Percentiles rank a stretch among this genome's conserved stretches.
Evolutionary conservation across 2,888 invertebrate species (phyloP).

Genomic region (Cephalotes varians): DNA sequence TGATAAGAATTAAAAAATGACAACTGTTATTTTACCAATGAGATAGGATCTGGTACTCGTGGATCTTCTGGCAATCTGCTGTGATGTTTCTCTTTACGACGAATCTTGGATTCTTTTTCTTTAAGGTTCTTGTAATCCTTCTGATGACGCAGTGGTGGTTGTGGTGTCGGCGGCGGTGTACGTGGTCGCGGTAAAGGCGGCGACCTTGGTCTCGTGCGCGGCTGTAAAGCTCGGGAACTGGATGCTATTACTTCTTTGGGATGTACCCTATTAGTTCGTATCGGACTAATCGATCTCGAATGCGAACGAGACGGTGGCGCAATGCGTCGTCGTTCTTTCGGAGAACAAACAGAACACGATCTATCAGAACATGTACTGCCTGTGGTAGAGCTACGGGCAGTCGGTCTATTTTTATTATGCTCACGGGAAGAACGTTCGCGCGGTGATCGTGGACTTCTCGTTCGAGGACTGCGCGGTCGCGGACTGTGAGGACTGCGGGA

Average conservation of each 20-base stretch:
- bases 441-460: slow-evolving; percentile 82
- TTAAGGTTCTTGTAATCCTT: slow-evolving; percentile 87
- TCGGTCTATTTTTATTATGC: slow-evolving; percentile 76
- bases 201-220: slow-evolving; percentile 80
- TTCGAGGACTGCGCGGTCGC: slow-evolving; percentile 80
- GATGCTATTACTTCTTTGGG: slow-evolving; percentile 81
- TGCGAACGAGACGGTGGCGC: slow-evolving; percentile 82
- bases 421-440: slow-evolving; percentile 74
- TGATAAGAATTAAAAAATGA: neutral
- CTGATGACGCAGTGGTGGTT: slow-evolving; percentile 87
- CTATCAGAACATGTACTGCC: slow-evolving; percentile 94
- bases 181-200: slow-evolving; percentile 86
- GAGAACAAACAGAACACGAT: slow-evolving; percentile 94
- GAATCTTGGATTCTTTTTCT: slow-evolving; percentile 82
- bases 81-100: slow-evolving; percentile 83
- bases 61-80: slow-evolving; percentile 82
- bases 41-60: slow-evolving; percentile 83
- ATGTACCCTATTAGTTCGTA: slow-evolving; percentile 86
- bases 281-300: slow-evolving; percentile 88
- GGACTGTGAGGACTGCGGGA: slow-evolving; percentile 82
- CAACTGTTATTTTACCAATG: slow-evolving; percentile 79
- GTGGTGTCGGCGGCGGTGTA: slow-evolving; percentile 88
- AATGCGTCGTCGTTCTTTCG: slow-evolving; percentile 86
- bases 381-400: slow-evolving; percentile 91
- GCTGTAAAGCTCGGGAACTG: slow-evolving; percentile 77